Evolutionary conservation across 1,140 invertebrate species (phyloP).

Genomic region (Zaprionus camerounensis): DNA sequence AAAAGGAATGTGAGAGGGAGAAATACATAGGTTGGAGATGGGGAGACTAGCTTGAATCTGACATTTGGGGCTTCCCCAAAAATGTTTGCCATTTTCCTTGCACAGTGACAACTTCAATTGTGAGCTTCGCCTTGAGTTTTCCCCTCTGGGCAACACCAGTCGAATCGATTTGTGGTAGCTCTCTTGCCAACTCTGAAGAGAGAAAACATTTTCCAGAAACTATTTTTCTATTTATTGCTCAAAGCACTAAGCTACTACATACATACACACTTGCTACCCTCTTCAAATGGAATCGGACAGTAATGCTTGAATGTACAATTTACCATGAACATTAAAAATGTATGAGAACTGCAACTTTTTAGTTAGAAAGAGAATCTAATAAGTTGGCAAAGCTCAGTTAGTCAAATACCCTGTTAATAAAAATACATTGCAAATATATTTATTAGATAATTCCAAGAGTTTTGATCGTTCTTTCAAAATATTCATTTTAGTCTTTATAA

Average conservation of each 20-base stretch:
- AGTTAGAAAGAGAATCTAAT: background rate
- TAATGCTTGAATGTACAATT: background rate
- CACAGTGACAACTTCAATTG: slow-evolving; percentile 61
- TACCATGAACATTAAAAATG: background rate
- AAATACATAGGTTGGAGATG: background rate
- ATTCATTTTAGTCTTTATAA: background rate
- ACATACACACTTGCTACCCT: background rate
- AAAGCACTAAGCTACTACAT: background rate
- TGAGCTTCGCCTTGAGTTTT: slow-evolving; percentile 46
- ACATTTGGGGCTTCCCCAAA: slow-evolving; percentile 37
- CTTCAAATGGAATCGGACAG: slow-evolving; percentile 3
- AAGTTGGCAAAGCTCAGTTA: too few relatives aligned
- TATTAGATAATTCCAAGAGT: background rate
- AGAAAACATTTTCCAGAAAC: background rate
- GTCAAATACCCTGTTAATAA: background rate
- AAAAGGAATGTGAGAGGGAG: slow-evolving; percentile 7
- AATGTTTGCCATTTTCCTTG: slow-evolving; percentile 39
- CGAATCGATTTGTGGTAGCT: slow-evolving; percentile 24
- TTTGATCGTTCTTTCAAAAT: background rate
- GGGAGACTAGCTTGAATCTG: slow-evolving; percentile 51
- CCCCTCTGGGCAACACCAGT: slow-evolving; percentile 16
- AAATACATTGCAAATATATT: too few relatives aligned
- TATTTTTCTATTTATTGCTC: background rate
- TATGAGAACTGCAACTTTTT: background rate
- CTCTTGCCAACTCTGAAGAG: background rate